phyloP scores from a whole-genome alignment of 2,113 vertebrate genomes.

The Mionectes macconnelli region DNA sequence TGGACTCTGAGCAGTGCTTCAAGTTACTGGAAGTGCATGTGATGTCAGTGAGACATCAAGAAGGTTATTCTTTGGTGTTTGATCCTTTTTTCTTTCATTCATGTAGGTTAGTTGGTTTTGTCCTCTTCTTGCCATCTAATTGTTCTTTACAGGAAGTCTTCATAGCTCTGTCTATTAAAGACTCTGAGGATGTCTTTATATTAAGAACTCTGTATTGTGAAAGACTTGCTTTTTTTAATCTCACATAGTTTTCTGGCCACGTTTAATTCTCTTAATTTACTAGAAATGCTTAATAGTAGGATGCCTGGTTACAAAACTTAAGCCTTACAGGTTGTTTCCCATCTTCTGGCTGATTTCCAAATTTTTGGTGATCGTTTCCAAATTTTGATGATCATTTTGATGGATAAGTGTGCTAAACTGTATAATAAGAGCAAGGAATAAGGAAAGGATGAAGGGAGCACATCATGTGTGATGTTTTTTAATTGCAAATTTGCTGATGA shows the following conservation, averaged over 20 bases:
- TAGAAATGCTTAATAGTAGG: not conserved
- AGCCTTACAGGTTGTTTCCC: fast-evolving
- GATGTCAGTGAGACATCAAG: not conserved
- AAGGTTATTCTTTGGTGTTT: not conserved
- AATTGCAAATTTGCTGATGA: not conserved
- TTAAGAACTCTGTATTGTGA: not conserved
- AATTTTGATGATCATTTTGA: not conserved
- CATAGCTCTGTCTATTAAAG: not conserved
- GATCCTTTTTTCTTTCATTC: not conserved
- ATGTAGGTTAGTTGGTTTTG: not conserved
- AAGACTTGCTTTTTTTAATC: not conserved
- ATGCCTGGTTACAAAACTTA: not conserved
- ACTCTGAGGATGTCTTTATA: not conserved
- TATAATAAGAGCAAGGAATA: not conserved
- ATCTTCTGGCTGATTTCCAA: not conserved
- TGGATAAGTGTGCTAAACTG: not conserved
- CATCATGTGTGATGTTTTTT: not conserved
- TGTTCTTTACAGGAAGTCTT: not conserved
- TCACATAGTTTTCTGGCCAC: not conserved
- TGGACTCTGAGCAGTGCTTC: not conserved
- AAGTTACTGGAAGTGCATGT: not conserved
- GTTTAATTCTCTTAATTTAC: not conserved
- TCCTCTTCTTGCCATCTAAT: not conserved
- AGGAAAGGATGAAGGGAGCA: not conserved
- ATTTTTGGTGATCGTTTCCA: not conserved